phyloP scores from a whole-genome alignment of 2,797 vertebrate genomes.

The Ficedula albicollis region DNA sequence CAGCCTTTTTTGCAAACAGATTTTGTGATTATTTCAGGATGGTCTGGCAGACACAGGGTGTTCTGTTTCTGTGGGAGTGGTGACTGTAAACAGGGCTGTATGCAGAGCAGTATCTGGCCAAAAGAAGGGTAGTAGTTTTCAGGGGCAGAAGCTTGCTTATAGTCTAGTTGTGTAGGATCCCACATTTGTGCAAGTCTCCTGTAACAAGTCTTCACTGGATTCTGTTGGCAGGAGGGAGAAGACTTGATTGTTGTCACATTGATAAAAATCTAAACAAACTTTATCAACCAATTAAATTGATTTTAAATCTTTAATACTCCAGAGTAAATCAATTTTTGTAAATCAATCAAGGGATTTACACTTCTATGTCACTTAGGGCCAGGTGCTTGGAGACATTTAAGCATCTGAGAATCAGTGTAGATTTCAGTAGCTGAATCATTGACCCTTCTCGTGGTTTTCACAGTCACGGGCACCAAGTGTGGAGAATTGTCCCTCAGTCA shows the following conservation, averaged over 20 bases:
- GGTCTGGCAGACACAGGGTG: background rate
- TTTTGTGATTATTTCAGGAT: background rate
- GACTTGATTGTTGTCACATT: background rate
- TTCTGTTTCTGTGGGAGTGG: background rate
- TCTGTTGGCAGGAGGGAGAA: background rate
- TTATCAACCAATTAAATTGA: background rate
- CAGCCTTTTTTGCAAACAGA: background rate
- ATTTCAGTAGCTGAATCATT: background rate
- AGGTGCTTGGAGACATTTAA: background rate
- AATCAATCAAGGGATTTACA: background rate
- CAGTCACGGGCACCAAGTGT: background rate
- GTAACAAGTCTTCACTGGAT: background rate
- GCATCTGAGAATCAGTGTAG: background rate
- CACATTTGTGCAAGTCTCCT: background rate
- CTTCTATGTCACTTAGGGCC: background rate
- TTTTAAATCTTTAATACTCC: background rate
- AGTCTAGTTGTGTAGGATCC: background rate
- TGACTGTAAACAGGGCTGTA: background rate
- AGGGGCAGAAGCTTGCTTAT: background rate
- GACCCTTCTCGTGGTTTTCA: background rate
- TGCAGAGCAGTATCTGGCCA: background rate
- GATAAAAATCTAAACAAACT: background rate
- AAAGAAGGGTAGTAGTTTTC: background rate
- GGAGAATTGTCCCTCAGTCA: background rate
- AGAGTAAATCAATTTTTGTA: background rate